Percentiles rank a stretch among this genome's conserved stretches.
These are phyloP conservation scores for Cantharis nigra DNA, from an alignment of 2,888 invertebrate species.

Conservation along the genomic window DNA sequence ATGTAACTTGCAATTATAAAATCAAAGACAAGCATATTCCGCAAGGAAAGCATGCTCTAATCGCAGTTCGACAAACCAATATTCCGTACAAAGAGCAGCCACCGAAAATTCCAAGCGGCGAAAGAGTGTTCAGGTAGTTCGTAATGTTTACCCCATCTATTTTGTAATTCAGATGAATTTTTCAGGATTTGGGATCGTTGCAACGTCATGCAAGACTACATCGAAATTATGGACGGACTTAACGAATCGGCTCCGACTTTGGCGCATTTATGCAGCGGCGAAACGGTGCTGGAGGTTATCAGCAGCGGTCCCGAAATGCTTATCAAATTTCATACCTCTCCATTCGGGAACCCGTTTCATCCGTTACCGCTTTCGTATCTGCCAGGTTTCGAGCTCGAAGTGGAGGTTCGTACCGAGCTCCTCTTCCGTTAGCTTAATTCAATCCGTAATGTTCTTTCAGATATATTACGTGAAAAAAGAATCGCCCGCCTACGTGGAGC, in stretches of 20 bases:
- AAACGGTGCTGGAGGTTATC: slow-evolving; percentile 79
- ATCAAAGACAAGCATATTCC: slow-evolving; percentile 59
- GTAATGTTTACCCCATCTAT: background rate
- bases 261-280: slow-evolving; percentile 80
- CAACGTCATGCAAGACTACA: slow-evolving; percentile 79
- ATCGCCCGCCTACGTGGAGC: slow-evolving; percentile 74
- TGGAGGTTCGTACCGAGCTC: slow-evolving; percentile 66
- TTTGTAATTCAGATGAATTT: slow-evolving; percentile 27
- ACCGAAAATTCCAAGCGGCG: slow-evolving; percentile 74
- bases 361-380: slow-evolving; percentile 77
- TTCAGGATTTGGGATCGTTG: slow-evolving; percentile 80
- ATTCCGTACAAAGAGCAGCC: slow-evolving; percentile 72
- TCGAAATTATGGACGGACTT: slow-evolving; percentile 81
- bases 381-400: slow-evolving; percentile 81
- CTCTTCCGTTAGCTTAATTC: background rate
- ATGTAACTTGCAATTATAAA: slow-evolving; percentile 66
- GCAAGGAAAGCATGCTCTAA: slow-evolving; percentile 73
- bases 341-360: slow-evolving; percentile 81
- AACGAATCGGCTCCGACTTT: slow-evolving; percentile 72
- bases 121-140: slow-evolving; percentile 70
- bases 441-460: slow-evolving; percentile 49
- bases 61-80: slow-evolving; percentile 77
- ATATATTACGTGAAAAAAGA: slow-evolving; percentile 76
- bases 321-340: slow-evolving; percentile 79
- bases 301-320: slow-evolving; percentile 78